These are phyloP conservation scores for Sialia sialis DNA, from an alignment of 2,113 vertebrate species.

Conservation along the genomic window DNA sequence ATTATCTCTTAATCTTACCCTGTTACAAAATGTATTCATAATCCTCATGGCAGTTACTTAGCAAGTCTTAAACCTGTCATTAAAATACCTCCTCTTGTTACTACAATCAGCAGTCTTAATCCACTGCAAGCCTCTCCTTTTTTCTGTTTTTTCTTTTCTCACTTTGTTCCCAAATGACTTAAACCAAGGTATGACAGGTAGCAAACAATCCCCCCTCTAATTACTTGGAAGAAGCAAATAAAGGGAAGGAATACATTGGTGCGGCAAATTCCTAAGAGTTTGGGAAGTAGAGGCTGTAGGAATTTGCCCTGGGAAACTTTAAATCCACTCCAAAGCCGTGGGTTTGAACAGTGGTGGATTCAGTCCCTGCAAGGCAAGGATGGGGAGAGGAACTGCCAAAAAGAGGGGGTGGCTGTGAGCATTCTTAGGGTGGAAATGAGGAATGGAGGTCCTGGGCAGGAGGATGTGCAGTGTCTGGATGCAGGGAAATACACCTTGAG, in stretches of 20 bases:
- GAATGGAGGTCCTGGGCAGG: accelerated
- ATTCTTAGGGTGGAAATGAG: accelerated
- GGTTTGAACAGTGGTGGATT: constrained; percentile 13
- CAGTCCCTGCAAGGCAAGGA: neutral
- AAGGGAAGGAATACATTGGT: constrained; percentile 7
- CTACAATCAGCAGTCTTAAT: constrained; percentile 59
- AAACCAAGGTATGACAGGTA: constrained; percentile 45
- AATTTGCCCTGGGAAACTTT: constrained; percentile 49
- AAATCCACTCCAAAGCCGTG: constrained; percentile 40
- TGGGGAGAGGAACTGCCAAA: neutral
- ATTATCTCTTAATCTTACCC: constrained; percentile 64
- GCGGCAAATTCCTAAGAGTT: constrained; percentile 45
- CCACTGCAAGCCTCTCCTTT: neutral
- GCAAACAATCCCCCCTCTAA: constrained; percentile 16
- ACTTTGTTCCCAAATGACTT: constrained; percentile 47
- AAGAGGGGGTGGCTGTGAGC: neutral
- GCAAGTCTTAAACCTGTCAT: constrained; percentile 75
- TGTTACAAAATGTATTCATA: constrained; percentile 55
- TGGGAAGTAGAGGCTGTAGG: neutral
- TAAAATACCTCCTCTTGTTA: constrained; percentile 50
- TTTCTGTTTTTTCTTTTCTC: neutral
- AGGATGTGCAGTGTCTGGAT: neutral
- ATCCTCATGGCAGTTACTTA: constrained; percentile 62
- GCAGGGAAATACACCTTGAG: neutral
- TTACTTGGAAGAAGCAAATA: constrained; percentile 28